Percentiles rank a stretch among this genome's conserved stretches.
These are phyloP conservation scores for Helleia helle DNA, from an alignment of 2,888 invertebrate genomes.

Conservation along the genomic window DNA sequence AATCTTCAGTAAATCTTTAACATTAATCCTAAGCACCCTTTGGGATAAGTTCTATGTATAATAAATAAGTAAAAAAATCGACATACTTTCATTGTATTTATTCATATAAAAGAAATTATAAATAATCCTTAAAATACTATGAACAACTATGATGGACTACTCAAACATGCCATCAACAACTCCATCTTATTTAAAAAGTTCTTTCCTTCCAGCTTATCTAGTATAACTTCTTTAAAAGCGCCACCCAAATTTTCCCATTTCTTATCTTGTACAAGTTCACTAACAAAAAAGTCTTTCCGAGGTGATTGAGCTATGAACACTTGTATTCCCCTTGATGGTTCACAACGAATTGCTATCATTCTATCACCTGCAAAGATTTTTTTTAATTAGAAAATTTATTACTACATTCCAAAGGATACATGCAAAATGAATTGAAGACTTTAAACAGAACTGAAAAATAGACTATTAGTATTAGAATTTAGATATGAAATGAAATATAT, in stretches of 20 bases:
- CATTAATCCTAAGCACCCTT: constrained; percentile 67
- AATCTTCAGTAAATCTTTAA: constrained; percentile 71
- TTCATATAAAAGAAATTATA: constrained; percentile 16
- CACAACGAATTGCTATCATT: constrained; percentile 92
- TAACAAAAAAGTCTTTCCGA: constrained; percentile 89
- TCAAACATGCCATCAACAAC: constrained; percentile 91
- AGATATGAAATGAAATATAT: constrained; percentile 1
- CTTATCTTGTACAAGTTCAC: constrained; percentile 89
- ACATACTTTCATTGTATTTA: constrained; percentile 30
- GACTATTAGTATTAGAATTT: not conserved
- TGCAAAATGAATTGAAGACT: not conserved
- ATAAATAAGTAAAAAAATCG: constrained; percentile 44
- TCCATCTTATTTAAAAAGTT: constrained; percentile 98
- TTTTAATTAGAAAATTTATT: not conserved
- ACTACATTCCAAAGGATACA: not conserved
- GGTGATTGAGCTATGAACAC: constrained; percentile 93
- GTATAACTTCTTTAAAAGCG: constrained; percentile 88
- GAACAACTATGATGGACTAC: constrained; percentile 76
- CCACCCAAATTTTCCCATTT: constrained; percentile 97
- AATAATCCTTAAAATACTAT: constrained; percentile 20
- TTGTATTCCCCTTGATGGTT: constrained; percentile 90
- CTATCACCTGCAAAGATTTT: constrained; percentile 71
- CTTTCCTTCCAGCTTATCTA: constrained; percentile 96
- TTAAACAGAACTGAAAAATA: not conserved
- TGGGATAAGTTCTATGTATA: constrained; percentile 57